Percentiles rank a stretch among this genome's conserved stretches.
Evolutionary conservation across 2,113 vertebrate genomes (phyloP).

Genomic region (Ramphastos sulfuratus): DNA sequence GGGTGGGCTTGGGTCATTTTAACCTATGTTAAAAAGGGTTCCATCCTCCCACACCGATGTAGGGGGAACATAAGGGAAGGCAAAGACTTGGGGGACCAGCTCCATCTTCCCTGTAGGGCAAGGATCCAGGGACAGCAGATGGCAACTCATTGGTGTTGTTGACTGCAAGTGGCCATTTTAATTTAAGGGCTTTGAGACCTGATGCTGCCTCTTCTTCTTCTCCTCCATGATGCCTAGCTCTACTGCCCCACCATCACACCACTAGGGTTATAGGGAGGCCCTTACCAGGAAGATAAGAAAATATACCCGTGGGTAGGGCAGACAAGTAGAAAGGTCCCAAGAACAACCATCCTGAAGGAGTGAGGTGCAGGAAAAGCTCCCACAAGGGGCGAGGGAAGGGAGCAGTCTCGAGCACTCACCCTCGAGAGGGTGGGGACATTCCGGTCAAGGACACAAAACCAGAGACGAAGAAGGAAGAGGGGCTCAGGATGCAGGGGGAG

Average conservation of each 20-base stretch:
- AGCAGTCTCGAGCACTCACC: not conserved
- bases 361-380: not conserved
- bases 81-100: not conserved
- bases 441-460: not conserved
- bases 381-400: not conserved
- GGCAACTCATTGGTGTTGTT: not conserved
- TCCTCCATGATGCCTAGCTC: not conserved
- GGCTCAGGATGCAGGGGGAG: not conserved
- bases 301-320: not conserved
- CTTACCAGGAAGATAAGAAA: not conserved
- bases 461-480: not conserved
- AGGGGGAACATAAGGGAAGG: not conserved
- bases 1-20: not conserved
- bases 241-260: conserved; percentile 28
- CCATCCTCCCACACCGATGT: not conserved
- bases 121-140: not conserved
- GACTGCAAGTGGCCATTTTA: conserved; percentile 73
- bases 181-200: conserved; percentile 11
- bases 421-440: not conserved
- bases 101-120: not conserved
- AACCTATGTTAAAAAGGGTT: not conserved
- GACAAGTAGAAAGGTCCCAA: not conserved
- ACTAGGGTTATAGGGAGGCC: not conserved
- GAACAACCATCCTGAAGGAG: not conserved
- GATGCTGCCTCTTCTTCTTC: not conserved